These are phyloP conservation scores for Drosophila simulans DNA, from an alignment of 1,140 invertebrate species.

Conservation along the genomic window DNA sequence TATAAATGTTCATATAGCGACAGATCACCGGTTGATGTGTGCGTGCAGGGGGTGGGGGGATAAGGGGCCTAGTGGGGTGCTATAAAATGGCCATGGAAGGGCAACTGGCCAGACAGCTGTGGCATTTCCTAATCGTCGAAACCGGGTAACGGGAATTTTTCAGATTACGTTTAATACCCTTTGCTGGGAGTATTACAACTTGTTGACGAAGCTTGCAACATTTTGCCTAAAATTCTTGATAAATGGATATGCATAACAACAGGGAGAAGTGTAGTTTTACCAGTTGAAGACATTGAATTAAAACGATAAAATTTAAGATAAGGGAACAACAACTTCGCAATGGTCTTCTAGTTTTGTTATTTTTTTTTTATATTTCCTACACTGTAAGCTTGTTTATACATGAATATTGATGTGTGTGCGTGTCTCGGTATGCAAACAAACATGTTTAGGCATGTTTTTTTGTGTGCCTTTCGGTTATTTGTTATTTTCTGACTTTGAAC, in stretches of 20 bases:
- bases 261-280: not conserved
- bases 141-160: constrained; percentile 41
- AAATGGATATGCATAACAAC: not conserved
- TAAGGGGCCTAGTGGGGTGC: constrained; percentile 12
- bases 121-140: constrained; percentile 37
- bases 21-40: constrained; percentile 6
- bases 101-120: constrained; percentile 37
- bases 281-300: too few species aligned
- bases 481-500: constrained; percentile 63
- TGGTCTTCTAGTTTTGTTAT: not conserved
- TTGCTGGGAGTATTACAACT: not conserved
- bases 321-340: not conserved
- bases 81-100: constrained; percentile 35
- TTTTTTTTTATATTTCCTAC: not conserved
- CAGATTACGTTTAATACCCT: not conserved
- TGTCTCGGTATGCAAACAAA: constrained; percentile 46
- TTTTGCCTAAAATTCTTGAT: not conserved
- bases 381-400: constrained; percentile 34
- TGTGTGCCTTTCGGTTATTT: constrained; percentile 23
- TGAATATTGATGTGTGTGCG: constrained; percentile 18
- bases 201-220: not conserved
- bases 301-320: not conserved
- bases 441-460: constrained; percentile 48
- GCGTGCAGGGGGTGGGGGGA: not conserved
- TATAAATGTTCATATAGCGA: constrained; percentile 4